Percentiles rank a stretch among this genome's conserved stretches.
Evolutionary conservation across 2,113 vertebrate species (phyloP).

Genomic region (Hypocryptadius cinnamomeus): DNA sequence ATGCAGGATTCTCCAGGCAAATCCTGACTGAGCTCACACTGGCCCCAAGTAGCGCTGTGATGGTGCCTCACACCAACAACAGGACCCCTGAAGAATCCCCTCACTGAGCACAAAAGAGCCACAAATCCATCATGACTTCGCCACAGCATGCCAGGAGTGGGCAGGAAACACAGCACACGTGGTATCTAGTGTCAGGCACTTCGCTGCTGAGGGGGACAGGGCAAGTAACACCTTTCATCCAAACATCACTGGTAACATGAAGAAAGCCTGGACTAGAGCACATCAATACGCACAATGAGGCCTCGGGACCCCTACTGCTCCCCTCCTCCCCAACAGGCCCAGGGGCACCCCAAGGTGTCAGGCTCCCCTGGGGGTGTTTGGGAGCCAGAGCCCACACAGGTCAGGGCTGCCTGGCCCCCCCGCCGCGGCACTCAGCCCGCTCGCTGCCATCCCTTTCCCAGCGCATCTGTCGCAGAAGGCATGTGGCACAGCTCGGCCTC

Average conservation of each 20-base stretch:
- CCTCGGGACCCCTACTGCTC: neutral
- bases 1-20: fast-evolving
- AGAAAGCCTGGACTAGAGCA: neutral
- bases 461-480: constrained; percentile 29
- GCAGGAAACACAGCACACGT: fast-evolving
- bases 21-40: neutral
- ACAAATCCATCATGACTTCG: neutral
- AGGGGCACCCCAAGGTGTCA: neutral
- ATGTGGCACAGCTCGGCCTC: constrained; percentile 14
- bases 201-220: fast-evolving
- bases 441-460: neutral
- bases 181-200: fast-evolving
- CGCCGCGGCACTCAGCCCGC: neutral
- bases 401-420: neutral
- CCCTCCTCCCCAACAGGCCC: neutral
- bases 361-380: neutral
- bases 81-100: fast-evolving
- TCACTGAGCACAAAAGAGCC: neutral
- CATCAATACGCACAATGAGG: fast-evolving
- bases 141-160: fast-evolving
- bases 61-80: neutral
- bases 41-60: neutral
- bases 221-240: fast-evolving
- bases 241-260: neutral
- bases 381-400: neutral